Percentiles rank a stretch among this genome's conserved stretches.
Evolutionary conservation across 1,140 invertebrate genomes (phyloP).

Genomic region (Ganaspis sp.): DNA sequence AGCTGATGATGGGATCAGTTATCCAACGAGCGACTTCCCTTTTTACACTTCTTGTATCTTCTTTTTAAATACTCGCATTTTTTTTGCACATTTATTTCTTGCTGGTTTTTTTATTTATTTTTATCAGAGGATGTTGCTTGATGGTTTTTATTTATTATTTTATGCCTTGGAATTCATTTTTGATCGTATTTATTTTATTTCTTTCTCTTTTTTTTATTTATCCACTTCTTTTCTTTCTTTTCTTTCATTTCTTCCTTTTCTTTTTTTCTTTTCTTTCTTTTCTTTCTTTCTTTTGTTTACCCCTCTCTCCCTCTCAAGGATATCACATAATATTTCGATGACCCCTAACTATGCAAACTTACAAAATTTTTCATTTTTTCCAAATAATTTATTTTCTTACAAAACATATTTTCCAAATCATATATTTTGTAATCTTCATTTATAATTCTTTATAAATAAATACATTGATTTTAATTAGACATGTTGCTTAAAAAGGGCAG

Average conservation of each 20-base stretch:
- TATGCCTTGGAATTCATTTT: not conserved
- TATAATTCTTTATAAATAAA: no score
- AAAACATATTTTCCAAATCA: no score
- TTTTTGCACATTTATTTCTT: not conserved
- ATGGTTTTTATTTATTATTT: not conserved
- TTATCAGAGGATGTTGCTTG: not conserved
- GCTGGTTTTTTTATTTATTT: not conserved
- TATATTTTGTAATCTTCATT: no score
- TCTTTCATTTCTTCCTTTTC: conserved; percentile 33
- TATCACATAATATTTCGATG: no score
- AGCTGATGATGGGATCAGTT: conserved; percentile 70
- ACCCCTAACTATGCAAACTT: no score
- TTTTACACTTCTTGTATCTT: conserved; percentile 57
- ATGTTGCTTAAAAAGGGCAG: no score
- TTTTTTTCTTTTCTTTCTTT: conserved; percentile 11
- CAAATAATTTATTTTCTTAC: no score
- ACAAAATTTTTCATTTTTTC: no score
- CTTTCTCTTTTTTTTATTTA: not conserved
- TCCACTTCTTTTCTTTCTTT: conserved; percentile 24
- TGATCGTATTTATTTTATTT: not conserved
- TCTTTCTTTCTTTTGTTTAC: not conserved
- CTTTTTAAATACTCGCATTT: conserved; percentile 30
- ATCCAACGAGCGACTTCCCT: conserved; percentile 54
- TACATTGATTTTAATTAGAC: no score
- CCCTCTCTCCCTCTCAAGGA: no score